These are phyloP conservation scores for Caracal caracal DNA, from an alignment of 2,113 vertebrate species.

Conservation along the genomic window DNA sequence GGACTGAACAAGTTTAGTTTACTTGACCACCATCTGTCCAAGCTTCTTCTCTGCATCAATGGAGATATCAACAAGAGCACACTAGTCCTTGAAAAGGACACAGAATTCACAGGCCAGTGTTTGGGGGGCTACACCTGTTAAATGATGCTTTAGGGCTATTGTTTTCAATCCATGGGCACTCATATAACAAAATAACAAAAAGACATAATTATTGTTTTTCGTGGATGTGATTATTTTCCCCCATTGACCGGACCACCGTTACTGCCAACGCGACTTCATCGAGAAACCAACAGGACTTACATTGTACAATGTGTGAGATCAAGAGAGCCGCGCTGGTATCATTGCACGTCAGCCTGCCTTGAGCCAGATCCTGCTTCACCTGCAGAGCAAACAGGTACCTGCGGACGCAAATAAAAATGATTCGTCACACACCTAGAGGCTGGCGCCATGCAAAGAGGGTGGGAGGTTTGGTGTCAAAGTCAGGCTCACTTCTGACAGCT, in stretches of 20 bases:
- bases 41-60: constrained; percentile 19
- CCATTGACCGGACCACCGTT: rapidly evolving
- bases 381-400: constrained; percentile 99
- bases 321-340: constrained; percentile 95
- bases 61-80: not conserved
- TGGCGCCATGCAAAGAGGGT: not conserved
- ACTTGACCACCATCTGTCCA: not conserved
- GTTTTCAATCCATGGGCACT: not conserved
- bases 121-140: too few relatives aligned
- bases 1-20: not conserved
- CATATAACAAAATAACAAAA: not conserved
- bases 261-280: not conserved
- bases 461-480: not conserved
- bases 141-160: not conserved
- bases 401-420: constrained; percentile 68
- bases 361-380: constrained; percentile 95
- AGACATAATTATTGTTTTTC: too few relatives aligned
- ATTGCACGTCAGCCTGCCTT: constrained; percentile 93
- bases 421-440: rapidly evolving
- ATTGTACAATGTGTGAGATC: constrained; percentile 97
- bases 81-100: not conserved
- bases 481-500: not conserved
- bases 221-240: not conserved
- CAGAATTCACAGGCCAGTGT: not conserved
- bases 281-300: constrained; percentile 86